Base-by-base conservation (phyloP, 2,113 vertebrate genomes). In the Oncorhynchus masou region DNA sequence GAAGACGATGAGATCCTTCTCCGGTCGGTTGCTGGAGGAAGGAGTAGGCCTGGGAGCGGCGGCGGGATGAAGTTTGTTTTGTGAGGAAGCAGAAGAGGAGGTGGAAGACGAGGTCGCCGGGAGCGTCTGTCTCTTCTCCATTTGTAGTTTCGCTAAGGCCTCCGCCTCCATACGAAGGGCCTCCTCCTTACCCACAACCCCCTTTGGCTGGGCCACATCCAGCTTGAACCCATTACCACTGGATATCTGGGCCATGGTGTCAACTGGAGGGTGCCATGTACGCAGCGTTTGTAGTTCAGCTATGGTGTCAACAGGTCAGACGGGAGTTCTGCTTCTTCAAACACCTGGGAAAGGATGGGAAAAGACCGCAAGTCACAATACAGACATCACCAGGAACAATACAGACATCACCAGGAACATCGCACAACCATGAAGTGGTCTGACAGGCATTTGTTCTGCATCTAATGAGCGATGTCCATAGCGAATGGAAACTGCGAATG, bases 131-230 rank as follows among this genome's bases (percentile, higher is more conserved):
- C 89, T 91, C 87, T 93, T 96, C 39, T 95, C 96, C 76, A 93
- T 95, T 83, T 95, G 96, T 81, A 98, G 84, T 89, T 95, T 97
- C 48, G 96, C 96, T 89, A 99, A 90, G 8, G 98, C 98, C 59
- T 99, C 98, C 70, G 94, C 95, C 93, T 99, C 98, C 98, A 99
- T 99, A 71, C 96, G 96, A 78, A 99, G 92, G n/a, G 98, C 98
- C 89, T 99, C 98, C 88, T 97, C 97, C 90, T 97, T 99, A 86
- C 94, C 96, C 91, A 94, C 94, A 80, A 95, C 93, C 82, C 95
- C 95, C 93, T 94, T 96, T 68, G 94, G 82, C 87, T 91, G 91
- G 70, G 95, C 92, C 72, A 92, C 91, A 72, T 93, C 90, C 72
- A 93, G 90, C 84, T 95, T 95, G 93, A 96, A 94, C 83, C 94